These are phyloP conservation scores for Drosophila subsilvestris DNA, from an alignment of 2,888 invertebrate genomes.

Conservation along the genomic window DNA sequence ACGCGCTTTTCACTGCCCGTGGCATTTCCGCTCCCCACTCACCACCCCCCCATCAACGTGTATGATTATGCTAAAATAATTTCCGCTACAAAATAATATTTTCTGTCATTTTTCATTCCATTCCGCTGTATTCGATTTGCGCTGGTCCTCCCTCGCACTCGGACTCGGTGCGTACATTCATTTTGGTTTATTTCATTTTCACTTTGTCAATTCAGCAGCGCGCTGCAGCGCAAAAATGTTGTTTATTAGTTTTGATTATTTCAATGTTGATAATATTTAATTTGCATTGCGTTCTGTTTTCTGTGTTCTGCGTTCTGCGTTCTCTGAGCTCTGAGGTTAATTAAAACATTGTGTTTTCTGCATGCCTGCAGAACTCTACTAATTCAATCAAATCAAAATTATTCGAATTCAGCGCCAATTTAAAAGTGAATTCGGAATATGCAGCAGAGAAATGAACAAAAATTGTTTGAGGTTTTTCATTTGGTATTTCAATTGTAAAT, in stretches of 20 bases:
- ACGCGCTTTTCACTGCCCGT: background rate
- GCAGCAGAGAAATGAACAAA: background rate
- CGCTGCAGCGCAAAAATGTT: conserved; percentile 35
- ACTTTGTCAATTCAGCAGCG: conserved; percentile 34
- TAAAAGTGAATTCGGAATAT: conserved; percentile 6
- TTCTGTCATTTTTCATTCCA: conserved; percentile 23
- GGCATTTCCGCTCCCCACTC: background rate
- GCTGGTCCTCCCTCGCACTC: background rate
- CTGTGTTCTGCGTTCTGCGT: background rate
- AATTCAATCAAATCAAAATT: conserved; percentile 51
- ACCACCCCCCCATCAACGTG: too few species aligned
- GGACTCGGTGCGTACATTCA: background rate
- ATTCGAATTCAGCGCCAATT: conserved; percentile 27
- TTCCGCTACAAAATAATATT: conserved; percentile 63
- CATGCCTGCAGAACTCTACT: conserved; percentile 3
- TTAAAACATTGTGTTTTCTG: conserved; percentile 47
- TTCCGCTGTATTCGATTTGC: conserved; percentile 19
- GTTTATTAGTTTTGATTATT: conserved; percentile 53
- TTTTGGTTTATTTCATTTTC: conserved; percentile 22
- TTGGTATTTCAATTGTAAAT: background rate
- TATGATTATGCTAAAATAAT: conserved; percentile 66
- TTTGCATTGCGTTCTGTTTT: conserved; percentile 19
- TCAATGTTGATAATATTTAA: conserved; percentile 39
- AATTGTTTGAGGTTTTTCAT: too few species aligned
- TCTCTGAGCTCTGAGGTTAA: conserved; percentile 44